Evolutionary conservation across 2,888 invertebrate genomes (phyloP), one percentile per base, ranked within the genome.

Genomic region (Loripinus fragilis): DNA sequence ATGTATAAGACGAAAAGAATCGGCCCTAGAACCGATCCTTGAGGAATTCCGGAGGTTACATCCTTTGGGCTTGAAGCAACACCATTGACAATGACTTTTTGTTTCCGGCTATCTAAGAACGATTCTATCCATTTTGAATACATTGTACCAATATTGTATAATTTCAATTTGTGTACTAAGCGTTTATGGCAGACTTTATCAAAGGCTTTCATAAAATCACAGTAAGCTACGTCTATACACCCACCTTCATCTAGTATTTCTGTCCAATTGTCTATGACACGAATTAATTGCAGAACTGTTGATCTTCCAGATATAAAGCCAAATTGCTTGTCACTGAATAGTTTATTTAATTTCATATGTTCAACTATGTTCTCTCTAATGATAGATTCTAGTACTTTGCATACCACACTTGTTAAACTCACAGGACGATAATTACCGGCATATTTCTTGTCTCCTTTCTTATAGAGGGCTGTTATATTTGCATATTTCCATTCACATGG

Each of bases 251-350:
- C 65, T 15, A 65, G 30, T 30, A 30, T 65, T n/a, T 25, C 23
- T 0, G 65, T 65, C 66, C 66, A 28, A 2, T 65, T 65, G 12
- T 33, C 66, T 10, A 65, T 12, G 12, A 5, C 35, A 28, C 5
- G 66, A 28, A 65, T 23, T 15, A 65, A 2, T n/a, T 65, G n/a
- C 35, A 65, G 2, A 23, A 65, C 35, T 28, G 66, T 25, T 65
- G 66, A 65, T 65, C 66, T 10, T 8, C 33, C 35, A 15, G 33
- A 30, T 35, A 65, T 35, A 65, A 65, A 20, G n/a, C 66, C 66
- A 65, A 65, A 65, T 33, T 33, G 35, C 66, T 65, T 30, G n/a
- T 30, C 28, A 35, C 35, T 65, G 15, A 65, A 23, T 5, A 65
- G 66, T 0, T 30, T 65, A 30, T 65, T 28, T 28, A n/a, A n/a